phyloP scores from a whole-genome alignment of 2,888 invertebrate genomes.

The Serrognathus titanus region DNA sequence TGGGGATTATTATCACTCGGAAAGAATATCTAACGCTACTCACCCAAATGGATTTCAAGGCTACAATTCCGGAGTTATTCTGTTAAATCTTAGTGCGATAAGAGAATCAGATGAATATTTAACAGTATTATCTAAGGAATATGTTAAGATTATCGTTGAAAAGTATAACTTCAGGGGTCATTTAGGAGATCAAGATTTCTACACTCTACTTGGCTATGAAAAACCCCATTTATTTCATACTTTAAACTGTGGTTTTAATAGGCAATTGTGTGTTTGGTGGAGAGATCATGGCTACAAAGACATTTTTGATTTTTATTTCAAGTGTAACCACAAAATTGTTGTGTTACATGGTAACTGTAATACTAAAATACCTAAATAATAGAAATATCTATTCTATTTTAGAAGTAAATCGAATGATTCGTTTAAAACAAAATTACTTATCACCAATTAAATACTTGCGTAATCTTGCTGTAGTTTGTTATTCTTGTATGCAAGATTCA shows the following conservation, averaged over 20 bases:
- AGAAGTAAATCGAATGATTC: no score
- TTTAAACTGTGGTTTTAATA: conserved; percentile 75
- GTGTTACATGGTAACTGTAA: conserved; percentile 76
- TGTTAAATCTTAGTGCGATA: conserved; percentile 66
- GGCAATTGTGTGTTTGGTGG: conserved; percentile 82
- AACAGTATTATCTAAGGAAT: conserved; percentile 53
- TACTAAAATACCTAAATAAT: conserved; percentile 58
- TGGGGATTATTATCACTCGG: conserved; percentile 47
- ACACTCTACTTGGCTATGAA: conserved; percentile 67
- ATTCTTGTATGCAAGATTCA: no score
- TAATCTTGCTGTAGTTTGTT: no score
- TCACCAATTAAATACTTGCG: no score
- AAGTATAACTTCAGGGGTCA: conserved; percentile 70
- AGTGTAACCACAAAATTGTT: conserved; percentile 62
- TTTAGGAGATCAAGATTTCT: conserved; percentile 81
- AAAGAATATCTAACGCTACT: conserved; percentile 27
- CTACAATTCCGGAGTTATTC: conserved; percentile 75
- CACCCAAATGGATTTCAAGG: conserved; percentile 64
- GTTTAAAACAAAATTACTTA: no score
- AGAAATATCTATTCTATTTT: no score
- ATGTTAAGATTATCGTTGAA: conserved; percentile 54
- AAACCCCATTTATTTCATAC: conserved; percentile 68
- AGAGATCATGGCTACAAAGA: conserved; percentile 68
- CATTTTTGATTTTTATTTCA: conserved; percentile 68
- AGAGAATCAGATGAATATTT: conserved; percentile 60